A percentile compares a stretch with the other conserved stretches of the same genome.
phyloP scores from a whole-genome alignment of 2,888 invertebrate genomes.

The Mimachlamys varia region DNA sequence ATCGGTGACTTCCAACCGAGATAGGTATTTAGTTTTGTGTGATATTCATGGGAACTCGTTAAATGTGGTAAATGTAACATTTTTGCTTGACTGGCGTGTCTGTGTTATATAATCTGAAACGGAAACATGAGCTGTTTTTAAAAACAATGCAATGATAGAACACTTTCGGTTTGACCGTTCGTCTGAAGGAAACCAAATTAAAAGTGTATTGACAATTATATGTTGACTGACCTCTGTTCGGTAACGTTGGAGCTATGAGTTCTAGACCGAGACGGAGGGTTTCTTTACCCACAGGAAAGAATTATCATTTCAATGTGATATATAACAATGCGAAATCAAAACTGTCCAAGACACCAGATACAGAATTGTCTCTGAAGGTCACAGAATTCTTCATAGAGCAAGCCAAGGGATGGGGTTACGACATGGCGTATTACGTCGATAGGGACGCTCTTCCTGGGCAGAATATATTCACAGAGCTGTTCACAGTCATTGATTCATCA shows the following conservation, averaged over 20 bases:
- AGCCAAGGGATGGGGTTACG: conserved; percentile 49
- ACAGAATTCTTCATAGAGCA: conserved; percentile 48
- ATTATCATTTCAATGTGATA: conserved; percentile 60
- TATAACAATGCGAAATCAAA: conserved; percentile 55
- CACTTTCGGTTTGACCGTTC: background rate
- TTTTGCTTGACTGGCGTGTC: background rate
- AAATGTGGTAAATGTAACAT: background rate
- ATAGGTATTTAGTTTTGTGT: background rate
- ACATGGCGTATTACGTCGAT: conserved; percentile 55
- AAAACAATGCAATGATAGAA: background rate
- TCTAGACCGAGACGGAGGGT: background rate
- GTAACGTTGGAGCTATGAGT: background rate
- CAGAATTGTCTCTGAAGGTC: conserved; percentile 48
- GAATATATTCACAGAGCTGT: conserved; percentile 47
- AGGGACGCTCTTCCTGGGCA: conserved; percentile 47
- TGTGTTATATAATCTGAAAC: background rate
- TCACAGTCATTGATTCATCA: conserved; percentile 50
- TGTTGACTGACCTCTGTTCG: background rate
- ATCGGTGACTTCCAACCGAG: background rate
- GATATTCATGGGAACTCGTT: background rate
- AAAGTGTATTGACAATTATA: background rate
- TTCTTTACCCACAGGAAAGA: conserved; percentile 44
- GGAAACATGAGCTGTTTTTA: background rate
- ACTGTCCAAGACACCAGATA: conserved; percentile 48
- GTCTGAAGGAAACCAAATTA: background rate